These are phyloP conservation scores for Chrysochloris asiatica DNA, from an alignment of 2,113 vertebrate species.

Conservation along the genomic window DNA sequence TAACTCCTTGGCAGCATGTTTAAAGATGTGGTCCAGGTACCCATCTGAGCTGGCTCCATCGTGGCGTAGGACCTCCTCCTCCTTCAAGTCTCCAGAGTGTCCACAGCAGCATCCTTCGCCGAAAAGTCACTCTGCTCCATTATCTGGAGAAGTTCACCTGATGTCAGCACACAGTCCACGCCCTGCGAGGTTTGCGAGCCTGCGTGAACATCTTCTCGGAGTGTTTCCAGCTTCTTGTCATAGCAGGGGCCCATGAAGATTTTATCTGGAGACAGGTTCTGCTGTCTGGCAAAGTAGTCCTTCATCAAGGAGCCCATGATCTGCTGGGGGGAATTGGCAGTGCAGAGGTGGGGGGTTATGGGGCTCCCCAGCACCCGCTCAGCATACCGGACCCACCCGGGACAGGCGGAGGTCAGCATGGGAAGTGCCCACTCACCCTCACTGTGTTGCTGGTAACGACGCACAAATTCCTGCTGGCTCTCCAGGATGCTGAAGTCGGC, in stretches of 20 bases:
- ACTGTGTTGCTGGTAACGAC: constrained; percentile 89
- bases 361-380: constrained; percentile 93
- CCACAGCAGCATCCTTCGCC: constrained; percentile 87
- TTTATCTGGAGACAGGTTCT: constrained; percentile 93
- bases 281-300: constrained; percentile 93
- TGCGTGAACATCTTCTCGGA: constrained; percentile 90
- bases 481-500: constrained; percentile 96
- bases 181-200: constrained; percentile 88
- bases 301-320: constrained; percentile 98
- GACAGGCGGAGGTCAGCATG: constrained; percentile 98
- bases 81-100: constrained; percentile 89
- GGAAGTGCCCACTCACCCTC: constrained; percentile 91
- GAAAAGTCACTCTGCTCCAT: constrained; percentile 92
- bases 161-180: constrained; percentile 97
- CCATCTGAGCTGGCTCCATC: constrained; percentile 91
- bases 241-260: constrained; percentile 97
- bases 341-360: constrained; percentile 95
- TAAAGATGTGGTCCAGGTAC: constrained; percentile 93
- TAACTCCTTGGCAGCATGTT: constrained; percentile 93
- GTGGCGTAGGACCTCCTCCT: constrained; percentile 84
- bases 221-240: constrained; percentile 96
- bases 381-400: constrained; percentile 96
- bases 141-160: constrained; percentile 94
- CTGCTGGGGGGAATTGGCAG: constrained; percentile 95
- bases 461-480: constrained; percentile 95